Evolutionary conservation across 2,113 vertebrate species (phyloP), one percentile per base, ranked within the genome.

Genomic region (Sinocyclocheilus maitianheensis): DNA sequence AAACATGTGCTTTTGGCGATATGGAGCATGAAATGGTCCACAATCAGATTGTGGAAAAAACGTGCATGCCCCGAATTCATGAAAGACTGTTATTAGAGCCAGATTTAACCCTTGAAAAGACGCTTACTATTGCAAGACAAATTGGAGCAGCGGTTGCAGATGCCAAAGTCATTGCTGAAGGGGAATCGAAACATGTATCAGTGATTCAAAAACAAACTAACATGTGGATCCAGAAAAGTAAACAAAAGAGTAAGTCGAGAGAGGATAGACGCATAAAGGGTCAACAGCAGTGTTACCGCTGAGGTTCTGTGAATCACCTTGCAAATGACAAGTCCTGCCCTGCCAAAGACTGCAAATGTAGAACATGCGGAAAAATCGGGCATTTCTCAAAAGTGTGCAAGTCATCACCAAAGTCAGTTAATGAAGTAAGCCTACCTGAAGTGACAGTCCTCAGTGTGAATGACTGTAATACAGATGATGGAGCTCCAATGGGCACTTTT

Each of bases 51-150:
- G 43, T 46, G 43, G 9, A 46, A 46, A 46, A 46, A 46, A 10
- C 43, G 0, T 46, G 43, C 43, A 46, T 46, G 43, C 43, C 77
- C 46, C 12, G 20, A 40, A 84, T 83, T 16, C n/a, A 37, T 26
- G 55, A 86, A 83, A 83, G 79, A 78, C 71, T 87, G 16, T 75
- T 69, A 65, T 16, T 77, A 12, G 16, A 55, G 74, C 30, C 7
- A 4, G 67, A 74, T 10, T 63, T 81, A 67, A 48, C 20, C 30
- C 40, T 48, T 4, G 34, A 76, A 10, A 84, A 63, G 40, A 26
- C 53, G 0, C 22, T 60, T 7, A 8, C 48, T 60, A 46, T 84
- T 18, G 55, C 71, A 6, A 76, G 51, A 37, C 83, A 60, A 40
- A 76, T 55, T 76, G 71, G 76, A 46, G 11, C 69, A 16, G 30